Evolutionary conservation across 2,113 vertebrate species (phyloP).

Genomic region (Clarias macrocephalus): DNA sequence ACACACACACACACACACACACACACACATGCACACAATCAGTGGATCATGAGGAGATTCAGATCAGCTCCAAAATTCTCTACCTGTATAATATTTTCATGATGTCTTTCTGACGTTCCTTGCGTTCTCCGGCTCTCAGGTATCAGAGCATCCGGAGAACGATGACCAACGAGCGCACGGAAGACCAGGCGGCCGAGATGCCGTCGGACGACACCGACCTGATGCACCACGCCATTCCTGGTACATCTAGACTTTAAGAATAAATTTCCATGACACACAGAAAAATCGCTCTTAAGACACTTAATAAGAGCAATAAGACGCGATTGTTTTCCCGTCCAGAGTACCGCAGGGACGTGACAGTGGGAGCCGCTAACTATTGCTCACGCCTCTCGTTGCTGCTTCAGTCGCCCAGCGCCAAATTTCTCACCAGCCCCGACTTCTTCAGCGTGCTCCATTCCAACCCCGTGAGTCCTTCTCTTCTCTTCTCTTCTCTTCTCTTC

Average conservation of each 20-base stretch:
- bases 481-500: neutral
- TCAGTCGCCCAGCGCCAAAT: conserved; percentile 93
- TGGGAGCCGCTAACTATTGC: conserved; percentile 83
- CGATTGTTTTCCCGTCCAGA: conserved; percentile 69
- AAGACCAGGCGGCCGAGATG: conserved; percentile 76
- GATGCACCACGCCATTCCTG: conserved; percentile 63
- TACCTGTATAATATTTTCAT: neutral
- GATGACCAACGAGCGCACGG: conserved; percentile 87
- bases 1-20: conserved; percentile 20
- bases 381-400: conserved; percentile 87
- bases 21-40: neutral
- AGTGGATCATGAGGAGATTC: no score
- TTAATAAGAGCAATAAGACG: neutral
- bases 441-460: conserved; percentile 98
- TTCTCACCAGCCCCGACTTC: conserved; percentile 97
- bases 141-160: conserved; percentile 98
- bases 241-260: conserved; percentile 23
- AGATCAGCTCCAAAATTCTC: neutral
- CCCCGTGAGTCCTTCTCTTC: conserved; percentile 78
- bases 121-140: conserved; percentile 61
- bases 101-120: neutral
- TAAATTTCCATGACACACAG: neutral
- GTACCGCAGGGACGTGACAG: conserved; percentile 84
- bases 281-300: no score
- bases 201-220: conserved; percentile 67